phyloP scores from a whole-genome alignment of 2,888 invertebrate genomes.

The Drosophila mimica region DNA sequence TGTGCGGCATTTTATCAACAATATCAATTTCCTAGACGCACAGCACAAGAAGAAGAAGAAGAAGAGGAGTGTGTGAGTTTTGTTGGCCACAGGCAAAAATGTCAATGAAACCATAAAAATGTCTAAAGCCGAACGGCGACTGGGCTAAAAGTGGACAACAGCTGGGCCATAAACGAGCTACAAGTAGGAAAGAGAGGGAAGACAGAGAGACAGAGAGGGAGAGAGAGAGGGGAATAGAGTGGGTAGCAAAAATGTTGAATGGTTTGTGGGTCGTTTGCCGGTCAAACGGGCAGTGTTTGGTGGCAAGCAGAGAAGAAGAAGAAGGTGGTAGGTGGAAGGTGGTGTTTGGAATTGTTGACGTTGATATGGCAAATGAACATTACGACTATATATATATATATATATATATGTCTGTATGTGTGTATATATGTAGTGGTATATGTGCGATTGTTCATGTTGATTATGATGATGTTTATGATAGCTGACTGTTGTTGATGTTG shows the following conservation, averaged over 20 bases:
- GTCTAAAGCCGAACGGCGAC: conserved; percentile 43
- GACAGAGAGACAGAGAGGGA: neutral
- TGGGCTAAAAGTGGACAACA: conserved; percentile 30
- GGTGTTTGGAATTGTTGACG: conserved; percentile 36
- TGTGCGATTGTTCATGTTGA: conserved; percentile 32
- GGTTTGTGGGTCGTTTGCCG: conserved; percentile 43
- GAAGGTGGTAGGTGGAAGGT: conserved; percentile 21
- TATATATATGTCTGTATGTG: neutral
- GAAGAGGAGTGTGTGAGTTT: conserved; percentile 3
- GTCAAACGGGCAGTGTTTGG: conserved; percentile 54
- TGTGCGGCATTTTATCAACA: conserved; percentile 32
- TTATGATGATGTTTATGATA: conserved; percentile 51
- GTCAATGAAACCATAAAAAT: conserved; percentile 76
- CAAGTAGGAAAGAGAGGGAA: neutral
- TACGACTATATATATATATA: conserved; percentile 7
- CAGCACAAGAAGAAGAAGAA: neutral
- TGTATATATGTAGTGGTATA: neutral
- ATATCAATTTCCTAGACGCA: conserved; percentile 41
- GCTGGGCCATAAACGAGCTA: conserved; percentile 39
- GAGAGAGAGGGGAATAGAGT: neutral
- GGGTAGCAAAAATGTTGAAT: conserved; percentile 29
- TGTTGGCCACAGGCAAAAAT: conserved; percentile 43
- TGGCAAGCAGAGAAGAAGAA: neutral
- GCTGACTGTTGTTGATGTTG: conserved; percentile 31
- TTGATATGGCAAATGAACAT: conserved; percentile 51